Evolutionary conservation across 2,888 invertebrate species (phyloP).

Genomic region (Melieria omissa): DNA sequence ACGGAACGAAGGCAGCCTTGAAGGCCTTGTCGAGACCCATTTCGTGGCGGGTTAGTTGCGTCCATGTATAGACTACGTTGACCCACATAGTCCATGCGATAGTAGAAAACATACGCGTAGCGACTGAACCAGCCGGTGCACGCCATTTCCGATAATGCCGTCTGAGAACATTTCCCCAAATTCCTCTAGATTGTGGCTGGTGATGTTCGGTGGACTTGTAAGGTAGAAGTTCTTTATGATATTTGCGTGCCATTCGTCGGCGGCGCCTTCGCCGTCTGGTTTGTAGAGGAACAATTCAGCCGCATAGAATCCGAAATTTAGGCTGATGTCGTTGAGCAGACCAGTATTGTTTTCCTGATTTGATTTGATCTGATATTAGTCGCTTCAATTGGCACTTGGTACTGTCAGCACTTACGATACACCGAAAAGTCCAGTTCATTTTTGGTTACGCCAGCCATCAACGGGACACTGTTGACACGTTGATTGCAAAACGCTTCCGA

Average conservation of each 20-base stretch:
- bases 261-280: conserved; percentile 13
- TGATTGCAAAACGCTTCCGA: conserved; percentile 68
- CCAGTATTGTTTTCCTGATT: conserved; percentile 48
- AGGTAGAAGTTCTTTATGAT: conserved; percentile 49
- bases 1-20: neutral
- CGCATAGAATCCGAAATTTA: conserved; percentile 55
- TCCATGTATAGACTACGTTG: conserved; percentile 69
- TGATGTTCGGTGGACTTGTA: conserved; percentile 24
- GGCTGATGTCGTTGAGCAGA: conserved; percentile 53
- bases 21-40: conserved; percentile 36
- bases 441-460: conserved; percentile 72
- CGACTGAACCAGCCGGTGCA: conserved; percentile 71
- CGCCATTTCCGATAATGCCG: conserved; percentile 70
- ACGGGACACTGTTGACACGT: conserved; percentile 71
- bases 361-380: conserved; percentile 25
- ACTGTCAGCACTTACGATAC: conserved; percentile 53
- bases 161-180: conserved; percentile 70
- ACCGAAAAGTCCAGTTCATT: conserved; percentile 69
- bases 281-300: conserved; percentile 67
- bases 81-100: conserved; percentile 72
- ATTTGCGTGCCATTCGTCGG: neutral
- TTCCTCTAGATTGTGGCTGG: conserved; percentile 34
- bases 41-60: conserved; percentile 61
- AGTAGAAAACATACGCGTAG: conserved; percentile 70
- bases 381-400: neutral